Percentiles rank a stretch among this genome's conserved stretches.
These are phyloP conservation scores for Oreochromis spilurus DNA, from an alignment of 2,113 vertebrate genomes.

Conservation along the genomic window DNA sequence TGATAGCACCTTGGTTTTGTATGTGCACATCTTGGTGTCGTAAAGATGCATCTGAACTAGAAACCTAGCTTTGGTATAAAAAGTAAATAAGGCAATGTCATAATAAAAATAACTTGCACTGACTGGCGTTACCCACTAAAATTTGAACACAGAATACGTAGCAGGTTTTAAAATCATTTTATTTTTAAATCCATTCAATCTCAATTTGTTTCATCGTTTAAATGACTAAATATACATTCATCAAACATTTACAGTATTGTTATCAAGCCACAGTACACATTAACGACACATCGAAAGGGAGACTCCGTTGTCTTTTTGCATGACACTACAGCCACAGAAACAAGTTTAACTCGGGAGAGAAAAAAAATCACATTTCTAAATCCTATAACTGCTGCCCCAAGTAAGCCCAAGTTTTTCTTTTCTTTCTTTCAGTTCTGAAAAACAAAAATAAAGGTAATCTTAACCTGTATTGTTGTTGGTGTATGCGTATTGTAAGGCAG, in stretches of 20 bases:
- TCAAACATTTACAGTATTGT: constrained; percentile 71
- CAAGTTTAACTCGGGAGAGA: constrained; percentile 25
- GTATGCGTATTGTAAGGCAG: constrained; percentile 41
- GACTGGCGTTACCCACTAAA: not conserved
- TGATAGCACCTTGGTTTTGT: not conserved
- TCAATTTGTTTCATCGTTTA: constrained; percentile 62
- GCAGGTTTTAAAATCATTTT: constrained; percentile 55
- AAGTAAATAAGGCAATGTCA: not conserved
- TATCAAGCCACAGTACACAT: constrained; percentile 64
- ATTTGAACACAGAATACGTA: not conserved
- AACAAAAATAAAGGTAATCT: not conserved
- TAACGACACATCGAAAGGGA: constrained; percentile 45
- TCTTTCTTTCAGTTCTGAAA: constrained; percentile 5
- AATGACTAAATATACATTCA: constrained; percentile 72
- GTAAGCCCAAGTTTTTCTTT: not conserved
- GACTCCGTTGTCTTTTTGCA: constrained; percentile 15
- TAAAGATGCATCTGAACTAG: not conserved
- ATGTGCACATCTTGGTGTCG: not conserved
- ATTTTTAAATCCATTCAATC: constrained; percentile 67
- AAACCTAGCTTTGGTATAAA: not conserved
- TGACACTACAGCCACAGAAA: constrained; percentile 50
- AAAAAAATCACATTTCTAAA: constrained; percentile 2
- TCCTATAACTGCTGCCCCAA: constrained; percentile 42
- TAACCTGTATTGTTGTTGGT: constrained; percentile 1
- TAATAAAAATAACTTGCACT: not conserved